Evolutionary conservation across 2,113 vertebrate species (phyloP), one percentile per base, ranked within the genome.

Genomic region (Phylloscopus whistleri): DNA sequence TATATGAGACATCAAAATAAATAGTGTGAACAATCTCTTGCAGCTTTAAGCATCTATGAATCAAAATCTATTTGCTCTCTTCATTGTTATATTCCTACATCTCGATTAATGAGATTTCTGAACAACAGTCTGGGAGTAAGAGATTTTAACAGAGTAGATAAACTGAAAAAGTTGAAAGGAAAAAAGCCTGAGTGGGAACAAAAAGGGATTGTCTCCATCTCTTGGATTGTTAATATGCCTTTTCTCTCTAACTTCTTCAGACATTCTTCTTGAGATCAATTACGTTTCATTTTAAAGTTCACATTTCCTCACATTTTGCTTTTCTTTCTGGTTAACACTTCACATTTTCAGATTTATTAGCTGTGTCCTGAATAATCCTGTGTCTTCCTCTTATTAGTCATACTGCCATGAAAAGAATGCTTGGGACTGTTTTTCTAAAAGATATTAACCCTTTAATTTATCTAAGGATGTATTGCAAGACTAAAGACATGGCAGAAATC

Each of bases 41-140:
- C n/a, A 90, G 70, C 37, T 95, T 96, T 96, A 95, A 95, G 56
- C 41, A 69, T 91, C 87, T 85, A 72, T 93, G 87, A 95, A 96
- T 93, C 85, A 91, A 94, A 91, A 70, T 73, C 82, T 93, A 30
- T 91, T 90, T 95, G 49, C 49, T 91, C n/a, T 85, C 37, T 90
- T 90, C 85, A 62, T 91, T 95, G 74, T 93, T 94, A 85, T 49
- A 9, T 76, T 93, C 16, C 53, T 83, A 33, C 67, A 73, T 91
- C 68, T 94, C 16, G 2, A 88, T 96, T 92, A 93, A 95, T 82
- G 78, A 69, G 58, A 69, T 83, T 44, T 91, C 75, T 94, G 67
- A 96, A 83, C 44, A 89, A 75, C n/a, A 76, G 35, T 31, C 66
- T 83, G 49, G 15, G 41, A 89, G 44, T 72, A 91, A 79, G 58